Base-by-base conservation (phyloP, 2,113 vertebrate genomes). In the Gymnobelideus leadbeateri region DNA sequence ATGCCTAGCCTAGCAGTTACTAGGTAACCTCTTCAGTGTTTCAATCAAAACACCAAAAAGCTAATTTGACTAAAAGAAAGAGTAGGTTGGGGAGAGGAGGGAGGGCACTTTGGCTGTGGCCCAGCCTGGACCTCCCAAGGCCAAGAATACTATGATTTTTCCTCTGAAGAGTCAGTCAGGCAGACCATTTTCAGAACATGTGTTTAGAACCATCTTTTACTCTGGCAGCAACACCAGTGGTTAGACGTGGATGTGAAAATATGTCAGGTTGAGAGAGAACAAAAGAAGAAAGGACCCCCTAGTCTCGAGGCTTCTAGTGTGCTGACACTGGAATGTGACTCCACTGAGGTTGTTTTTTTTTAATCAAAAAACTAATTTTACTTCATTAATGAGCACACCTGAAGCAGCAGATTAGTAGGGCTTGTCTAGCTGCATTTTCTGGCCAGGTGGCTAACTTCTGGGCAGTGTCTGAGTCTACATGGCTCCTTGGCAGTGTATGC, bases 181-280 rank as follows among this genome's bases (percentile, higher is more conserved):
- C 50, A 54, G 57, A 55, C 53, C 92, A 21, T 23, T 43, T 91
- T 84, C 55, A n/a, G 91, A 1, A 53, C 89, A 89, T 53, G 95
- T 31, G 31, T 0, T 93, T 84, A 43, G n/a, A 84, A 84, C 19
- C 37, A 84, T 84, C 43, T 49, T 84, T 43, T 31, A 43, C 90
- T 68, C n/a, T 43, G 92, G 57, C 54, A 46, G 61, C 37, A 90
- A 46, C 55, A 89, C 49, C 91, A 91, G 93, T 95, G 19, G 24
- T n/a, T 90, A 92, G 92, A 93, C 52, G 89, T 93, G 96, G 94
- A 91, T 57, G 8, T 51, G 49, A 91, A 95, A 46, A 95, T 16
- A 0, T 7, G 93, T 97, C 97, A 98, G 97, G 95, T 95, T 95
- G 96, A 94, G 46, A 84, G 54, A 93, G 92, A 92, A 47, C 31